phyloP scores from a whole-genome alignment of 2,797 vertebrate species.

The Bovichtus variegatus region DNA sequence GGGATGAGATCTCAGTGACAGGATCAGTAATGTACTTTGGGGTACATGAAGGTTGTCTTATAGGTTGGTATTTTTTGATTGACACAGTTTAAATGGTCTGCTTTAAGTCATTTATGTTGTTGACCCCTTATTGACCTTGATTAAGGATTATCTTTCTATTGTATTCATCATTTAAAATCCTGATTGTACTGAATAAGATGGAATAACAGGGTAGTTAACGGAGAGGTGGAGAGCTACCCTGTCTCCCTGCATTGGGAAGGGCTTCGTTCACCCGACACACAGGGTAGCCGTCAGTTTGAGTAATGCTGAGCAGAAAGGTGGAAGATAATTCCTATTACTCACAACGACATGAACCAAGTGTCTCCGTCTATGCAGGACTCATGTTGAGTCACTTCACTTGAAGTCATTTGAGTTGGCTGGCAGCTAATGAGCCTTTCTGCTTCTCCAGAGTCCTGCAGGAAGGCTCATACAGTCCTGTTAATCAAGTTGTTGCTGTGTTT shows the following conservation, averaged over 20 bases:
- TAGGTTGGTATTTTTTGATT: neutral
- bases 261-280: conserved; percentile 18
- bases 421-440: conserved; percentile 64
- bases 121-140: neutral
- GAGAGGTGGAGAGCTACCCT: neutral
- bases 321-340: conserved; percentile 60
- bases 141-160: neutral
- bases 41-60: neutral
- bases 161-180: neutral
- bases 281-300: conserved; percentile 49
- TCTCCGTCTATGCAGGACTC: conserved; percentile 43
- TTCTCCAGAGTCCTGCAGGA: conserved; percentile 34
- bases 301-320: conserved; percentile 59
- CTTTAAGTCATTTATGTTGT: neutral
- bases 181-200: neutral
- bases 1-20: too few relatives aligned
- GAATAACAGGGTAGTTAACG: neutral
- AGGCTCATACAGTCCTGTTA: conserved; percentile 8
- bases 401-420: conserved; percentile 51
- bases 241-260: neutral
- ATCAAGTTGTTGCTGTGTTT: neutral
- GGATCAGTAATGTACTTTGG: neutral
- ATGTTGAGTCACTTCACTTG: conserved; percentile 51
- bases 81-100: neutral
- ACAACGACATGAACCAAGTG: conserved; percentile 41